phyloP scores from a whole-genome alignment of 1,140 invertebrate species.

The Artemia franciscana region DNA sequence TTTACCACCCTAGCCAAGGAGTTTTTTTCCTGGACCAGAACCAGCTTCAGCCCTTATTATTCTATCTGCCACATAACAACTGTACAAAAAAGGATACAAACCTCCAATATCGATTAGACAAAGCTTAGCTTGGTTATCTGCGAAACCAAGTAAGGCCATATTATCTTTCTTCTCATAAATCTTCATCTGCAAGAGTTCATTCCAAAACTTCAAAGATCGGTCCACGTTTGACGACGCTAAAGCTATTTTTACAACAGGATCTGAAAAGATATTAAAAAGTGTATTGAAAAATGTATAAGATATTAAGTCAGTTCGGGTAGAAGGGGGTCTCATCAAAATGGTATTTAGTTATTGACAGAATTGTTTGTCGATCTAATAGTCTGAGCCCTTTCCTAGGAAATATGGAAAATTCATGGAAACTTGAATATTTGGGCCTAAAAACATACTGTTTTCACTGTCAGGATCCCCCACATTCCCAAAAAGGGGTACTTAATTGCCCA shows the following conservation, averaged over 20 bases:
- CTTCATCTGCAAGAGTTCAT: constrained; percentile 44
- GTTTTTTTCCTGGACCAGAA: too few species aligned
- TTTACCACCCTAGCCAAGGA: too few species aligned
- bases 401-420: too few species aligned
- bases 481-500: too few species aligned
- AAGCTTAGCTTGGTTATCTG: constrained; percentile 43
- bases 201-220: constrained; percentile 58
- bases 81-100: constrained; percentile 8
- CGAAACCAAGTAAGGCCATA: constrained; percentile 34
- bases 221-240: constrained; percentile 51
- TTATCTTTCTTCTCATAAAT: constrained; percentile 27
- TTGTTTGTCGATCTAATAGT: too few species aligned
- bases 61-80: neutral
- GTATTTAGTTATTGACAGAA: neutral
- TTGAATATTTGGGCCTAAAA: too few species aligned
- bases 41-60: too few species aligned
- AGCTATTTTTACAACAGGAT: constrained; percentile 59
- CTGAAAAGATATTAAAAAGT: constrained; percentile 22
- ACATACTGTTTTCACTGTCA: too few species aligned
- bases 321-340: constrained; percentile 6
- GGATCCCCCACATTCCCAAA: too few species aligned
- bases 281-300: neutral
- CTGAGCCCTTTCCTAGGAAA: too few species aligned
- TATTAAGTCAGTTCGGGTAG: constrained; percentile 12
- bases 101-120: constrained; percentile 44